phyloP scores from a whole-genome alignment of 2,113 vertebrate genomes.

The Aplodontia rufa region DNA sequence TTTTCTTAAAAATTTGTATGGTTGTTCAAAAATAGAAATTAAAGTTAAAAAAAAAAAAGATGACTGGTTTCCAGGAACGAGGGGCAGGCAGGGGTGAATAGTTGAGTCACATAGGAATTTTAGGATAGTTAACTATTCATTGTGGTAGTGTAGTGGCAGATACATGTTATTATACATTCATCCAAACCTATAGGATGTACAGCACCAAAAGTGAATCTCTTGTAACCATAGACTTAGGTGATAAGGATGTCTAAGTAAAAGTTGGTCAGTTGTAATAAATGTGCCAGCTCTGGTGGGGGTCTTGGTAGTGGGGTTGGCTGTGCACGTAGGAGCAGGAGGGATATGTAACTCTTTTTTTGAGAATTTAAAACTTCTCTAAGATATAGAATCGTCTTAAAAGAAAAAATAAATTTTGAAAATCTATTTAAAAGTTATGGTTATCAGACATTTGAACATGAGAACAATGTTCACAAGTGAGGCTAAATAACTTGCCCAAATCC shows the following conservation, averaged over 20 bases:
- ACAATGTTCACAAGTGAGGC: neutral
- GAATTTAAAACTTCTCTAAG: too few species aligned
- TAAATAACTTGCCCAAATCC: too few species aligned
- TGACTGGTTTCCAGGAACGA: too few species aligned
- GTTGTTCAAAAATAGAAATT: too few species aligned
- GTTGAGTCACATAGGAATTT: too few species aligned
- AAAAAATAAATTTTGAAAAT: neutral
- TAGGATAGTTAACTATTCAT: too few species aligned
- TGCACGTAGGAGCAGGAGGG: too few species aligned
- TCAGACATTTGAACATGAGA: neutral
- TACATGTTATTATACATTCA: neutral
- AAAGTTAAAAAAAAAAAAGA: too few species aligned
- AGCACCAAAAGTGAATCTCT: neutral
- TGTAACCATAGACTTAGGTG: neutral
- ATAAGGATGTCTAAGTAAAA: neutral
- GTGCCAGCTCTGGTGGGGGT: neutral
- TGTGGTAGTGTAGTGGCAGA: neutral
- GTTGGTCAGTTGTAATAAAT: neutral
- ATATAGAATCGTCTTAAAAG: neutral
- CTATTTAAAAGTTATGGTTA: neutral
- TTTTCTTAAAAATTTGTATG: too few species aligned
- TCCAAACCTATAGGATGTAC: neutral
- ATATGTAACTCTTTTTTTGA: neutral
- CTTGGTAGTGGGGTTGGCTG: rapidly evolving
- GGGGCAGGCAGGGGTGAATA: too few species aligned